Base-by-base conservation (phyloP, 2,113 vertebrate species). In the Silurus glanis region DNA sequence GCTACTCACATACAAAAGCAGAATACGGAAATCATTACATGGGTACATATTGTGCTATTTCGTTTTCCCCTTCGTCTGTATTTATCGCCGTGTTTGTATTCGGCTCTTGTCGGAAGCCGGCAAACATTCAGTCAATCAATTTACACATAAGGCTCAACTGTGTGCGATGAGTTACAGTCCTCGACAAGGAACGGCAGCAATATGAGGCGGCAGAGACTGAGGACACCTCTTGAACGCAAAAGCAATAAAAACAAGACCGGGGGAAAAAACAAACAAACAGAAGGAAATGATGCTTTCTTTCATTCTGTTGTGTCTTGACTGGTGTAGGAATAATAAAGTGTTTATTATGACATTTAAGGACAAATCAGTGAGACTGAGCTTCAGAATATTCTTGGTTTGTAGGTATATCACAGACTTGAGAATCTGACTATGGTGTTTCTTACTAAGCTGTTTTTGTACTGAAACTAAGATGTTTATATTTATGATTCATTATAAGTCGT, bases 71-170 rank as follows among this genome's bases (percentile, higher is more conserved):
- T 67, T 76, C 72, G 64, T 85, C 74, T 71, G 37, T 45, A 51
- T 81, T 86, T 83, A 88, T 59, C 61, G 55, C 76, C 25, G 81
- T 47, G 62, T 66, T 80, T 55, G 59, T 67, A 78, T 76, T 71
- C n/a, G 13, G 55, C 86, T 80, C 72, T 88, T 82, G 76, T 53
- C n/a, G 51, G 82, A 88, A 47, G 51, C 56, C 72, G 19, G 23
- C 59, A 74, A 69, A 78, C 85, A 23, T 82, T 83, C 82, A 58
- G 79, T 82, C 89, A 80, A 83, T 88, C 84, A 55, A 83, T 62
- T 83, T 28, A 71, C 72, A 71, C 69, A 17, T 64, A 59, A 59
- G n/a, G 61, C 84, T 78, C 75, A 69, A 83, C 56, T 76, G 66
- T 28, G 67, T 23, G 12, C 25, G 28, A 66, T 7, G 82, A 55